Conservation (phyloP, 2,113 vertebrate genomes). For the Bettongia penicillata region DNA sequence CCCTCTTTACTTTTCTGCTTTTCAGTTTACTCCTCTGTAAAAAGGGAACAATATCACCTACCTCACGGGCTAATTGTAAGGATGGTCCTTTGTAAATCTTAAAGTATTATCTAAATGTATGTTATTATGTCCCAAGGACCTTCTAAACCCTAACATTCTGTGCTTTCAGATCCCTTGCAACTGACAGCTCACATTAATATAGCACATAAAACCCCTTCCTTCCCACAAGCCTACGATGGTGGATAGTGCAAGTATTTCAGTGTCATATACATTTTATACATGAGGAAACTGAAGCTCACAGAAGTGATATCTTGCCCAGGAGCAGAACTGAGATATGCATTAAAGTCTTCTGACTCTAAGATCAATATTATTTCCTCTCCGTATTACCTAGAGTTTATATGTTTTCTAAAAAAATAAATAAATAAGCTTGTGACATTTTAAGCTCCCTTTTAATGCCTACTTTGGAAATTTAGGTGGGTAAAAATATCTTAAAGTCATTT, state of each 20-base stretch:
- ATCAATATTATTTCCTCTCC: neutral
- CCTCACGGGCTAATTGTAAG: neutral
- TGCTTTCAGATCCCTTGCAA: neutral
- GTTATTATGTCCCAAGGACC: neutral
- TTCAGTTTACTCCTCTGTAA: neutral
- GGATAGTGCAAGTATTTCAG: neutral
- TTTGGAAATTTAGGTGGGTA: neutral
- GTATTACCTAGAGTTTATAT: neutral
- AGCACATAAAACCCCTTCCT: neutral
- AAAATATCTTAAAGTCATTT: neutral
- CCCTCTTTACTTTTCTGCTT: neutral
- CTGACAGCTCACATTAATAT: neutral
- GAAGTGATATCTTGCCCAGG: conserved; percentile 17
- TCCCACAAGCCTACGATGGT: neutral
- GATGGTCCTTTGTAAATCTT: neutral
- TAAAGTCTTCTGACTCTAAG: conserved; percentile 13
- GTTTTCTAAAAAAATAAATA: neutral
- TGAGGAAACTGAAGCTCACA: neutral
- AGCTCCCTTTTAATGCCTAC: neutral
- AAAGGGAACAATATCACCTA: neutral
- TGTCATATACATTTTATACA: neutral
- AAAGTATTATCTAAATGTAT: neutral
- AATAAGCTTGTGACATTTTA: neutral
- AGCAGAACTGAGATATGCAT: neutral
- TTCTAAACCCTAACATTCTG: neutral